These are phyloP conservation scores for Neosilurus hyrtlii DNA, from an alignment of 2,797 vertebrate species.

Conservation along the genomic window DNA sequence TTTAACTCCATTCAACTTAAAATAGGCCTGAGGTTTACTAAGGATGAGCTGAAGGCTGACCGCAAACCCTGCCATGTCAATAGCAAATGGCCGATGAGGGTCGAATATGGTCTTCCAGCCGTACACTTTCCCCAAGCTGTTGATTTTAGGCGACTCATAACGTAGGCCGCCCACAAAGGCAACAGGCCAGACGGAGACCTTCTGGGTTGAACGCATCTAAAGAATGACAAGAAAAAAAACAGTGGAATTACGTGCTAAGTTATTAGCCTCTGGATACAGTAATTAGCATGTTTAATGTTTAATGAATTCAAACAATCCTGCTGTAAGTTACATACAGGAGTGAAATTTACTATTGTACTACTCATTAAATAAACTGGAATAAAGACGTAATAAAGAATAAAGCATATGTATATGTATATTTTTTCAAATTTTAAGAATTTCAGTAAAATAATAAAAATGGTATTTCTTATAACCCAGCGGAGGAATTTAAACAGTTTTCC, in stretches of 20 bases:
- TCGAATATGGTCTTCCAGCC: constrained; percentile 89
- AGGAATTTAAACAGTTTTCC: no score
- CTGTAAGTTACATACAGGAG: background rate
- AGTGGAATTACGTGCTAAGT: background rate
- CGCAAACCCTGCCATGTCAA: constrained; percentile 91
- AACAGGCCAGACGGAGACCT: constrained; percentile 87
- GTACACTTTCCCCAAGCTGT: constrained; percentile 79
- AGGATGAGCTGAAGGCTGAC: constrained; percentile 83
- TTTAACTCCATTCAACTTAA: constrained; percentile 84
- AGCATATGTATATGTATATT: no score
- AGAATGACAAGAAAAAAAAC: background rate
- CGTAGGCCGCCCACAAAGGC: constrained; percentile 86
- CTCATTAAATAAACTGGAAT: no score
- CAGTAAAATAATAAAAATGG: no score
- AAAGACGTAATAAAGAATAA: no score
- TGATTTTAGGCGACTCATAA: constrained; percentile 84
- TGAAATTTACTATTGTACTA: no score
- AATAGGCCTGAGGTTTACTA: constrained; percentile 82
- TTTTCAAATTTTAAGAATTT: no score
- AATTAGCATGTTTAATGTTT: background rate
- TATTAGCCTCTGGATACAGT: background rate
- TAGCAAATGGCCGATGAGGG: constrained; percentile 84
- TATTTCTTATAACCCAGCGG: no score
- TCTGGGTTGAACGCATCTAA: constrained; percentile 80
- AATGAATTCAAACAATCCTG: background rate